Base-by-base conservation (phyloP, 2,888 invertebrate genomes). In the Ganaspis brasiliensis region DNA sequence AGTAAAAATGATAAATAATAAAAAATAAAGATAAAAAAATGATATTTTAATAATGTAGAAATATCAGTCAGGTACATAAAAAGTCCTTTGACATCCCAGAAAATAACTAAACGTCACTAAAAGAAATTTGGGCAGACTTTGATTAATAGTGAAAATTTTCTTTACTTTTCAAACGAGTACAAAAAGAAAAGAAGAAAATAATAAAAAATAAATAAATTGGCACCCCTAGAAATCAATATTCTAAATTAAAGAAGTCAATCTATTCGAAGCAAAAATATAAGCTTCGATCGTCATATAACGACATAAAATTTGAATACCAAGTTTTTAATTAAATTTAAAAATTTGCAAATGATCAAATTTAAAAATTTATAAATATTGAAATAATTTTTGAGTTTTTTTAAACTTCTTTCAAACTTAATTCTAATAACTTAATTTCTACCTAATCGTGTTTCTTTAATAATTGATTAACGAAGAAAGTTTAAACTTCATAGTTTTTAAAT, bases 21-120 rank as follows among this genome's bases (percentile, higher is more conserved):
- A 63, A 63, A 14, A 19, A 9, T n/a, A n/a, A n/a, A n/a, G n/a
- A n/a, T n/a, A n/a, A n/a, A n/a, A n/a, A n/a, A n/a, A n/a, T n/a
- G 19, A 55, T 21, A 67, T 40, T 67, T 67, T 21, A 9, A 45
- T 37, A 40, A 40, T 21, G 21, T 45, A 67, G 24, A 67, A 63
- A 10, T 67, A 67, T 67, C 67, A 67, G 67, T 49, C 67, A 67
- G 67, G 67, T 67, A 67, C 67, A 24, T 24, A 49, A 67, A 67
- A 67, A 31, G 59, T 59, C 31, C 9, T 26, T 59, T n/a, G 40
- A 19, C 45, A 67, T 67, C 67, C 67, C 40, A 67, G 67, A 10
- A 63, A 14, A 49, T 21, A 67, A n/a, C 24, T 45, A 67, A 2
- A 26, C n/a, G 6, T 21, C 19, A 19, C 40, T 67, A 67, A 67